phyloP scores from a whole-genome alignment of 2,797 vertebrate genomes.

The Danio kyathit region DNA sequence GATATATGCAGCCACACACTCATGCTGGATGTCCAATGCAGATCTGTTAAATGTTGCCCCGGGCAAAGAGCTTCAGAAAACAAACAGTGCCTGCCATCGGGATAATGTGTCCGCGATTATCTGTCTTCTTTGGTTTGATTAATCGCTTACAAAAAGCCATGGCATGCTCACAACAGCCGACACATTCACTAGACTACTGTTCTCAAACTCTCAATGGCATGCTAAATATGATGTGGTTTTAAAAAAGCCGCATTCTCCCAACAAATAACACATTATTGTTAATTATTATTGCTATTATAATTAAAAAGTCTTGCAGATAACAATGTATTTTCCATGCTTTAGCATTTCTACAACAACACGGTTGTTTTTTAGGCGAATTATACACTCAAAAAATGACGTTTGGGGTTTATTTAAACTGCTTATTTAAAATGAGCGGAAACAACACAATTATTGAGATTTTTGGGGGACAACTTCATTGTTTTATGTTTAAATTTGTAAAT shows the following conservation, averaged over 20 bases:
- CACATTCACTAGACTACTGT: not conserved
- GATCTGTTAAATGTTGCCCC: conserved; percentile 6
- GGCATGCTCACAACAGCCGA: conserved; percentile 11
- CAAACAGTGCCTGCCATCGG: conserved; percentile 26
- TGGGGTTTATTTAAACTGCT: too few relatives aligned
- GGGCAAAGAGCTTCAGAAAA: conserved; percentile 8
- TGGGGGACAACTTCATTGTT: too few relatives aligned
- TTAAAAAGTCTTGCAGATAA: too few relatives aligned
- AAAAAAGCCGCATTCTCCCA: too few relatives aligned
- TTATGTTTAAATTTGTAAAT: too few relatives aligned
- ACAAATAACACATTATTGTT: not conserved
- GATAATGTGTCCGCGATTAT: conserved; percentile 15
- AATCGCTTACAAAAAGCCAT: conserved; percentile 25
- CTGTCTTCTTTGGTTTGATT: conserved; percentile 31
- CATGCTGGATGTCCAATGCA: not conserved
- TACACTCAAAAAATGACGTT: too few relatives aligned
- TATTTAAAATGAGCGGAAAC: too few relatives aligned
- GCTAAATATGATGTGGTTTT: too few relatives aligned
- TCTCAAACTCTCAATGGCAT: not conserved
- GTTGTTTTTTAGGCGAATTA: too few relatives aligned
- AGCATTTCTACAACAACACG: too few relatives aligned
- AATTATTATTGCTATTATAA: not conserved
- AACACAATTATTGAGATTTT: too few relatives aligned
- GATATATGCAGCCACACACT: not conserved
- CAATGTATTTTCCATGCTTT: too few relatives aligned